These are phyloP conservation scores for Lampris incognitus DNA, from an alignment of 2,113 vertebrate genomes.

Conservation along the genomic window DNA sequence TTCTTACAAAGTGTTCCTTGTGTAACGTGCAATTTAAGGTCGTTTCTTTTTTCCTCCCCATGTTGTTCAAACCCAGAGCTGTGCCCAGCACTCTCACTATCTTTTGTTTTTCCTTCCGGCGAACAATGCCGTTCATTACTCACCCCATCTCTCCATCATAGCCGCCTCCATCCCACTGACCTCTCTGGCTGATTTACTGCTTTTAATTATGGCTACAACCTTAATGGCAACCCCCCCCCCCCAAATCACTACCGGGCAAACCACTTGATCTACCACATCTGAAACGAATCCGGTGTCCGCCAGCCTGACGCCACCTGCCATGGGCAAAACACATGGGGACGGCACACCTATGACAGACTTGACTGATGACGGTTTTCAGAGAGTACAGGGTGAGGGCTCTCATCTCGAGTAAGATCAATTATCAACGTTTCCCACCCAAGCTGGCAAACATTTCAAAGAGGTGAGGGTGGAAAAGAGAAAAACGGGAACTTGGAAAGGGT, in stretches of 20 bases:
- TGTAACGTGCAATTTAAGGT: not conserved
- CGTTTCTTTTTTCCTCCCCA: constrained; percentile 29
- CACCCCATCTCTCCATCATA: constrained; percentile 38
- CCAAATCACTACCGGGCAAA: constrained; percentile 42
- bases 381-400: constrained; percentile 6
- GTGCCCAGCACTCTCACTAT: constrained; percentile 34
- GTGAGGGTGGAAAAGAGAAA: constrained; percentile 13
- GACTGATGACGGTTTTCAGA: constrained; percentile 58
- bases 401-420: too few relatives aligned
- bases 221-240: constrained; percentile 36
- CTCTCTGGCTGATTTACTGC: constrained; percentile 58
- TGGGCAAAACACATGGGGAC: constrained; percentile 24
- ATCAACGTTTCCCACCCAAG: too few relatives aligned
- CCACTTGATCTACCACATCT: constrained; percentile 48
- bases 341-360: constrained; percentile 44
- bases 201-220: constrained; percentile 67
- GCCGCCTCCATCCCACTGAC: constrained; percentile 61
- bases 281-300: constrained; percentile 61
- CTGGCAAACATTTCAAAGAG: not conserved
- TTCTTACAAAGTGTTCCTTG: constrained; percentile 22
- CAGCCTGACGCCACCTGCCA: not conserved
- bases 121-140: constrained; percentile 37
- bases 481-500: not conserved
- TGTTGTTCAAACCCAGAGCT: not conserved
- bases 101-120: constrained; percentile 35